Base-by-base conservation (phyloP, 2,797 vertebrate species). In the Mycteria americana region DNA sequence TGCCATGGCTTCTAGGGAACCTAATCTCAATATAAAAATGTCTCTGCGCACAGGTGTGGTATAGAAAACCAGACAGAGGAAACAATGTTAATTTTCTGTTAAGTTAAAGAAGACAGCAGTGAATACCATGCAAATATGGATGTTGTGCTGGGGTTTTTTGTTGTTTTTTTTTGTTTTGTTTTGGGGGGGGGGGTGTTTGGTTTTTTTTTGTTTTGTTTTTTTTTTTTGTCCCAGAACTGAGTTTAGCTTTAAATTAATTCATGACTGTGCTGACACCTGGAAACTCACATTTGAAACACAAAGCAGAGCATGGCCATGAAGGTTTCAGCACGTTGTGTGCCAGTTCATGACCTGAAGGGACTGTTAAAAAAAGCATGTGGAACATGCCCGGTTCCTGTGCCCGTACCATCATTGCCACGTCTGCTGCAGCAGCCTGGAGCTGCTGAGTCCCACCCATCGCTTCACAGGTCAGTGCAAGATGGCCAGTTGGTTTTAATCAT, bases 391-490 rank as follows among this genome's bases (percentile, higher is more conserved):
- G 0, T 56, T 85, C 48, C 84, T 45, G 41, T 85, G 48, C 41
- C 64, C 0, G 1, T 46, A 39, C 25, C 62, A 53, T 45, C 7
- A 0, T 51, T 8, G 7, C 63, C 41, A 53, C 5, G 1, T 48
- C 67, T 76, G 75, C 43, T 2, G 3, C 45, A 59, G 72, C 43
- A 37, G 28, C 50, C n/a, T 7, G 28, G 54, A 33, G 54, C 16
- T 74, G 19, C 45, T 89, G 67, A 72, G 35, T 87, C 67, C 23
- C 35, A 72, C 39, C 31, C 39, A 48, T 19, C 30, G 13, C 31
- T 79, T 43, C 43, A 16, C 10, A 89, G 68, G 54, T 31, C 56
- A 68, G 51, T 23, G 37, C 54, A 76, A 51, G 50, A 51, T 1
- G 3, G 18, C 30, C 88, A 67, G 43, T 50, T 14, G 3, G 11